Evolutionary conservation across 2,797 vertebrate species (phyloP).

Genomic region (Enteromius anoplus): DNA sequence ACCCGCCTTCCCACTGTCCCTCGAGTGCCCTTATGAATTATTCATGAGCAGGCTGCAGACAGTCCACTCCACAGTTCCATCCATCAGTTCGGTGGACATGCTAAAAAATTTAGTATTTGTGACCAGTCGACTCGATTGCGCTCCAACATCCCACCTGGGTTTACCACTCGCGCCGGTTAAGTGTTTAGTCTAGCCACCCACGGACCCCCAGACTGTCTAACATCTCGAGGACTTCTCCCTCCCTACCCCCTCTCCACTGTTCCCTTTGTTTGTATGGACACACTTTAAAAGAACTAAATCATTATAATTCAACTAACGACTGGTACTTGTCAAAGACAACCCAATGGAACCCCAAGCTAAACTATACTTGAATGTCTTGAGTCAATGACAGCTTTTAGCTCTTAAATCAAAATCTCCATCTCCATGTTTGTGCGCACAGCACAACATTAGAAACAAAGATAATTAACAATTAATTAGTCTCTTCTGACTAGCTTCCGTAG

Average conservation of each 20-base stretch:
- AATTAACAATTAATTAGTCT: conserved; percentile 81
- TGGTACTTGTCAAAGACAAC: conserved; percentile 18
- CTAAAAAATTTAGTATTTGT: conserved; percentile 61
- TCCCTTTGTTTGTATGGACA: conserved; percentile 31
- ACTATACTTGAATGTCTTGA: conserved; percentile 57
- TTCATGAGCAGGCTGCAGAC: conserved; percentile 29
- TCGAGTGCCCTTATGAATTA: conserved; percentile 49
- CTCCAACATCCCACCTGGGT: neutral
- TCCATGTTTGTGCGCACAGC: conserved; percentile 66
- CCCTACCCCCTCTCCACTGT: neutral
- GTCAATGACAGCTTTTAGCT: conserved; percentile 70
- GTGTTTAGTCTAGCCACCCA: conserved; percentile 37
- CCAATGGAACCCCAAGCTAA: conserved; percentile 21
- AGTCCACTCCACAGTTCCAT: conserved; percentile 33
- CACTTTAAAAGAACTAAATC: neutral
- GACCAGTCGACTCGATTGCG: conserved; percentile 49
- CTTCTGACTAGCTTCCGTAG: conserved; percentile 70
- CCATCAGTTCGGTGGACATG: conserved; percentile 55
- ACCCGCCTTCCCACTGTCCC: conserved; percentile 16
- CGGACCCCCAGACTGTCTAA: conserved; percentile 22
- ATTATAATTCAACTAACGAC: neutral
- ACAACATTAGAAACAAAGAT: conserved; percentile 70
- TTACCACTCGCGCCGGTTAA: conserved; percentile 19
- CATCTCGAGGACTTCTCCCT: neutral
- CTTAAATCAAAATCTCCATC: conserved; percentile 59